These are phyloP conservation scores for Macaca fascicularis DNA, from an alignment of 2,113 vertebrate genomes.

Conservation along the genomic window T2T-MFA8v1.1 NC_088380.1:158360001-158360500, in stretches of 20 bases:
- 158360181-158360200: not conserved
- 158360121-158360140: not conserved
- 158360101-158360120: not conserved
- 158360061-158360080: not conserved
- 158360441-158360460: too few relatives aligned
- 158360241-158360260: not conserved
- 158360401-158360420: too few relatives aligned
- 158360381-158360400: too few relatives aligned
- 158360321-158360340: too few relatives aligned
- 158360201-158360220: not conserved
- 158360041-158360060: constrained; percentile 48
- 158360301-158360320: not conserved
- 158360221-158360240: not conserved
- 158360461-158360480: too few relatives aligned
- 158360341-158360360: too few relatives aligned
- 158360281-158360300: not conserved
- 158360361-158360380: too few relatives aligned
- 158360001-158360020: constrained; percentile 88
- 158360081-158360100: not conserved
- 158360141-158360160: not conserved
- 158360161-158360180: not conserved
- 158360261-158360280: not conserved
- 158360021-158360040: constrained; percentile 92
- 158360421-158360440: too few relatives aligned
- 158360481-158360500: too few relatives aligned